Conservation (phyloP, 2,113 vertebrate species). For the Meriones unguiculatus region DNA sequence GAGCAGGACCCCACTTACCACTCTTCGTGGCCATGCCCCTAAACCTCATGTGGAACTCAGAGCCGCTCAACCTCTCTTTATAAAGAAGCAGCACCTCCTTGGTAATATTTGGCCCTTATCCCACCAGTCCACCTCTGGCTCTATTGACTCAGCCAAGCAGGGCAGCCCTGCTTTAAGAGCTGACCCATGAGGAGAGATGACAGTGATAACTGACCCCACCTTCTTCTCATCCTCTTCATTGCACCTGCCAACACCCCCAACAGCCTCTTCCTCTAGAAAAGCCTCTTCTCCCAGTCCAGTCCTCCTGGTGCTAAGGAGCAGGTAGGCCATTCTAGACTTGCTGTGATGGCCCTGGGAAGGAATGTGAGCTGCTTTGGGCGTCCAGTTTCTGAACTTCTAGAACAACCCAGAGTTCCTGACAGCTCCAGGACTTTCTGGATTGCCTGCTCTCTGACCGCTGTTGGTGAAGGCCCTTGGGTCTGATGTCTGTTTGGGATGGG, state of each 20-base stretch:
- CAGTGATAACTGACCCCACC: neutral
- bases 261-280: neutral
- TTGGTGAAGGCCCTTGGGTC: neutral
- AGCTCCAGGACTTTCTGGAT: neutral
- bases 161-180: neutral
- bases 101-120: neutral
- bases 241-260: neutral
- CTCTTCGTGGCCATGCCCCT: conserved; percentile 15
- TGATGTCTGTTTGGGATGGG: neutral
- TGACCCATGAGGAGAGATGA: neutral
- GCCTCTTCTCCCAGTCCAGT: neutral
- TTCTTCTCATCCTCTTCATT: neutral
- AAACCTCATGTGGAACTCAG: neutral
- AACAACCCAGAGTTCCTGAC: neutral
- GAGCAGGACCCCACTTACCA: conserved; percentile 54
- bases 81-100: neutral
- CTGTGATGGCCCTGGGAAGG: neutral
- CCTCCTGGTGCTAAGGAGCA: neutral
- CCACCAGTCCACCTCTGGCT: neutral
- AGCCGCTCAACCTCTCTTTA: neutral
- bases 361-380: neutral
- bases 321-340: neutral
- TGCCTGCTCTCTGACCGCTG: neutral
- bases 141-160: neutral
- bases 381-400: neutral